Percentiles rank a stretch among this genome's conserved stretches.
These are phyloP conservation scores for Blennius ocellaris DNA, from an alignment of 2,113 vertebrate genomes.

Conservation along the genomic window DNA sequence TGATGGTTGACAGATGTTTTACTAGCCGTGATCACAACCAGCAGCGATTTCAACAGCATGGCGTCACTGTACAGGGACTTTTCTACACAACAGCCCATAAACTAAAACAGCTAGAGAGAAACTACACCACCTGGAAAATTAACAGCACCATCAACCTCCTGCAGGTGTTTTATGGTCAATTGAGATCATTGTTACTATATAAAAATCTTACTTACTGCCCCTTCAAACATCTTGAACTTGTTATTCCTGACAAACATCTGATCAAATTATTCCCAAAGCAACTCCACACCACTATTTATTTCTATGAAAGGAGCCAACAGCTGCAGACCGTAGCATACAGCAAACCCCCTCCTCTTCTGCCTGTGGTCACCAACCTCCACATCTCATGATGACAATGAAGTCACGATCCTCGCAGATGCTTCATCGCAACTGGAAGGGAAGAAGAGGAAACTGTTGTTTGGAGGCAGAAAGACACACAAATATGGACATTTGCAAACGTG, in stretches of 20 bases:
- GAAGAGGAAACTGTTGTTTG: slow-evolving; percentile 37
- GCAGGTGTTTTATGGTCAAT: slow-evolving; percentile 49
- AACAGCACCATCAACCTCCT: slow-evolving; percentile 20
- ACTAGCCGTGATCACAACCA: background rate
- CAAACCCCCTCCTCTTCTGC: slow-evolving; percentile 33
- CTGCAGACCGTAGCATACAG: slow-evolving; percentile 45
- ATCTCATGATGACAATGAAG: slow-evolving; percentile 57
- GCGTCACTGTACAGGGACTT: slow-evolving; percentile 25
- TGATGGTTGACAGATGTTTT: background rate
- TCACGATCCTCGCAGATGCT: slow-evolving; percentile 54
- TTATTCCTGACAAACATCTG: slow-evolving; percentile 38
- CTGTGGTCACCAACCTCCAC: slow-evolving; percentile 48
- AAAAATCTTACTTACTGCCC: slow-evolving; percentile 28
- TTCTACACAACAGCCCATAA: slow-evolving; percentile 9
- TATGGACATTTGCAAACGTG: background rate
- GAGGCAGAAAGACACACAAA: background rate
- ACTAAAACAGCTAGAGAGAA: background rate
- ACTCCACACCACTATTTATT: slow-evolving; percentile 17
- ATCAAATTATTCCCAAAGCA: slow-evolving; percentile 19
- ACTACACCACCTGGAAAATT: slow-evolving; percentile 22
- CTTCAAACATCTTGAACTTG: slow-evolving; percentile 23
- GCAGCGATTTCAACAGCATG: slow-evolving; percentile 21
- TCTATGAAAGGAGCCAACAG: slow-evolving; percentile 35
- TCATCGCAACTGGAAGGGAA: slow-evolving; percentile 51
- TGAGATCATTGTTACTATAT: slow-evolving; percentile 19